A percentile compares a stretch with the other conserved stretches of the same genome.
phyloP scores from a whole-genome alignment of 2,888 invertebrate genomes.

The Eupithecia inturbata region DNA sequence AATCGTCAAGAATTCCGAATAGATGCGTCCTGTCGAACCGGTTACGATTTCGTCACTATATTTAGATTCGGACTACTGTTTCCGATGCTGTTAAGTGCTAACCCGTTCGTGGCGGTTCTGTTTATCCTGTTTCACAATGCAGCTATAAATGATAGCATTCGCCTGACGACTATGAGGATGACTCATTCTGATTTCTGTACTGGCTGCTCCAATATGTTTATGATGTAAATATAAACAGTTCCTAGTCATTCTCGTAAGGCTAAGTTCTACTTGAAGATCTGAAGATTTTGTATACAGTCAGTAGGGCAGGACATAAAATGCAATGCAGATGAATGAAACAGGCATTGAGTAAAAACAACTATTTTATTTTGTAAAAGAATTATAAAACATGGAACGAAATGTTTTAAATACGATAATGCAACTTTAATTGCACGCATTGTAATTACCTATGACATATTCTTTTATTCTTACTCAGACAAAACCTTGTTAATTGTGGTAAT shows the following conservation, averaged over 20 bases:
- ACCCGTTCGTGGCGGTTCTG: conserved; percentile 29
- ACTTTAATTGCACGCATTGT: not conserved
- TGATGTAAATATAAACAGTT: not conserved
- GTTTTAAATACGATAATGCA: not conserved
- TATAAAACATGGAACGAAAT: not conserved
- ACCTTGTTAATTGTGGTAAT: not conserved
- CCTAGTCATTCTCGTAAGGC: not conserved
- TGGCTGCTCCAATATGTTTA: not conserved
- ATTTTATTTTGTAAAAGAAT: too few species aligned
- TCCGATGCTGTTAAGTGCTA: conserved; percentile 14
- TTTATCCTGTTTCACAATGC: conserved; percentile 13
- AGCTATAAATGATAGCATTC: conserved; percentile 6
- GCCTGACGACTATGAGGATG: not conserved
- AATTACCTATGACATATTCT: too few species aligned
- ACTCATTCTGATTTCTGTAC: conserved; percentile 1
- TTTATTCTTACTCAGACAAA: too few species aligned
- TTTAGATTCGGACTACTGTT: conserved; percentile 30
- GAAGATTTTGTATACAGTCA: not conserved
- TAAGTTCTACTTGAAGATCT: not conserved
- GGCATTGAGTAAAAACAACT: not conserved
- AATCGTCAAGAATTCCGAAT: conserved; percentile 19
- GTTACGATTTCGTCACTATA: conserved; percentile 28
- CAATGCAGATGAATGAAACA: not conserved
- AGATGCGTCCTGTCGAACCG: conserved; percentile 27
- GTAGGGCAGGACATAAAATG: not conserved